phyloP scores from a whole-genome alignment of 2,888 invertebrate species.

The Drosophila mayaguana region DNA sequence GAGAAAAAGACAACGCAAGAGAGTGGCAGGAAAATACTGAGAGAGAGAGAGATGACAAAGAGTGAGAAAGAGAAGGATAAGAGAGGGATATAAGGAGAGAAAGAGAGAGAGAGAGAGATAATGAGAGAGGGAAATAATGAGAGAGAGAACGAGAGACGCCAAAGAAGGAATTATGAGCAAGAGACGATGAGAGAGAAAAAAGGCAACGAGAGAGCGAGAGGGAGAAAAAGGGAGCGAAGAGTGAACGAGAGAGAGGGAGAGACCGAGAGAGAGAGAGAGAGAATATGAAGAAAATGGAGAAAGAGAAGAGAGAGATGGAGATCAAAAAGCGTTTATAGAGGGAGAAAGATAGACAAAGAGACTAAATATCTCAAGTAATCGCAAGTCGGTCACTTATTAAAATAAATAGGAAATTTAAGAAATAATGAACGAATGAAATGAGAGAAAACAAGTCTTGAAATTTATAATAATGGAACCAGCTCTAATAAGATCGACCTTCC shows the following conservation, averaged over 20 bases:
- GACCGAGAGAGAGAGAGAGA: neutral
- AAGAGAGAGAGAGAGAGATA: neutral
- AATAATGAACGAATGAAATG: neutral
- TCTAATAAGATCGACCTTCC: neutral
- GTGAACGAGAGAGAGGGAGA: neutral
- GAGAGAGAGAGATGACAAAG: neutral
- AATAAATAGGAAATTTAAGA: neutral
- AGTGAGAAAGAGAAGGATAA: too few species aligned
- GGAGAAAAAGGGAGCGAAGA: neutral
- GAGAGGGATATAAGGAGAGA: neutral
- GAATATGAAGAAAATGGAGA: neutral
- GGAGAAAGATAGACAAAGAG: too few species aligned
- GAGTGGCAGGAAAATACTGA: neutral
- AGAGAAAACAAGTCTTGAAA: neutral
- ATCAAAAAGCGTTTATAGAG: neutral
- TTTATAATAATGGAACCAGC: neutral
- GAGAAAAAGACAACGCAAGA: neutral
- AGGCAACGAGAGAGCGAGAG: neutral
- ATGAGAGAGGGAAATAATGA: neutral
- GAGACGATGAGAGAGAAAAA: neutral
- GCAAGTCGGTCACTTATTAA: neutral
- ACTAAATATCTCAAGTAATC: neutral
- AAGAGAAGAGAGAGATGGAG: neutral
- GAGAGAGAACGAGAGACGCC: fast-evolving
- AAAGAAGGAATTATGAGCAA: too few species aligned